phyloP scores from a whole-genome alignment of 1,140 invertebrate species.

The Papilio polyxenes region DNA sequence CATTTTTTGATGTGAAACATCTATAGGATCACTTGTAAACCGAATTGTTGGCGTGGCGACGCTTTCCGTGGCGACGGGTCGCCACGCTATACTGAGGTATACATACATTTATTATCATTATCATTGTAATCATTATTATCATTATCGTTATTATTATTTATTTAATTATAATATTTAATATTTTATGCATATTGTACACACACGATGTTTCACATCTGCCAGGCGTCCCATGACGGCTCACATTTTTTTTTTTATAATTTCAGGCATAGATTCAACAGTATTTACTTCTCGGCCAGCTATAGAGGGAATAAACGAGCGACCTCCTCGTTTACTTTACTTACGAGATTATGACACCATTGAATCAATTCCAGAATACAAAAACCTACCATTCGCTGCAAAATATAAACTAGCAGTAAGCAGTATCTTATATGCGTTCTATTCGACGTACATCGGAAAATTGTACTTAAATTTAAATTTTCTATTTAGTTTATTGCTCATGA shows the following conservation, averaged over 20 bases:
- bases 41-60: too few species aligned
- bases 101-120: too few species aligned
- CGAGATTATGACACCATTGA: conserved; percentile 60
- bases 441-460: conserved; percentile 56
- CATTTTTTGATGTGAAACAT: too few species aligned
- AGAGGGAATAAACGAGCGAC: conserved; percentile 46
- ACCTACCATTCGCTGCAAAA: conserved; percentile 49
- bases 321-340: conserved; percentile 53
- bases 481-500: conserved; percentile 63
- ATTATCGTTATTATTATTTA: too few species aligned
- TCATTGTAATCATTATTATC: too few species aligned
- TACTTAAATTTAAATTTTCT: conserved; percentile 68
- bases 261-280: conserved; percentile 60
- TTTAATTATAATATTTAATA: too few species aligned
- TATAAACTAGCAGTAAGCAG: conserved; percentile 53
- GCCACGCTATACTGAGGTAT: too few species aligned
- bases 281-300: conserved; percentile 56
- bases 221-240: too few species aligned
- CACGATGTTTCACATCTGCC: too few species aligned
- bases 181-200: too few species aligned
- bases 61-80: too few species aligned
- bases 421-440: conserved; percentile 48
- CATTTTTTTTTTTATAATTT: conserved; percentile 39
- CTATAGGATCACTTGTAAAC: too few species aligned
- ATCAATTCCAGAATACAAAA: conserved; percentile 55